Percentiles rank a stretch among this genome's conserved stretches.
Evolutionary conservation across 2,888 invertebrate species (phyloP).

Genomic region (Tridacna gigas): DNA sequence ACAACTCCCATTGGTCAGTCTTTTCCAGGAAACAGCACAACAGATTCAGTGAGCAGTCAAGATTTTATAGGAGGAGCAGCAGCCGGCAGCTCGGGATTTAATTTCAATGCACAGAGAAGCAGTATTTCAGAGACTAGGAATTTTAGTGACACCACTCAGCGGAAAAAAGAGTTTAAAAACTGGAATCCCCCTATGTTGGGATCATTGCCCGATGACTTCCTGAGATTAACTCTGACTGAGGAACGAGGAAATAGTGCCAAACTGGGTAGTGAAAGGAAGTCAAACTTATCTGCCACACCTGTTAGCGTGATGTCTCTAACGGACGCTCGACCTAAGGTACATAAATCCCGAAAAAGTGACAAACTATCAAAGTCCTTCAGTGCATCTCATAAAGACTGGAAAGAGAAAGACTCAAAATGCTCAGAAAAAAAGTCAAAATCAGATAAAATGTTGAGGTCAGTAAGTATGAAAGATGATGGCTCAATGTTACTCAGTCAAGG

Average conservation of each 20-base stretch:
- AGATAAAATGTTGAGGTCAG: conserved; percentile 58
- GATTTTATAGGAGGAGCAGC: conserved; percentile 42
- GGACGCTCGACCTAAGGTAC: conserved; percentile 60
- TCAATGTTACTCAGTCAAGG: conserved; percentile 34
- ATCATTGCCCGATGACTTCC: conserved; percentile 91
- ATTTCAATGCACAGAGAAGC: conserved; percentile 16
- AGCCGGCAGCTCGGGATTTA: conserved; percentile 35
- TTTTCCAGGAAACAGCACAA: conserved; percentile 37
- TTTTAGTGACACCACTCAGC: conserved; percentile 48
- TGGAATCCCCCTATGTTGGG: conserved; percentile 93
- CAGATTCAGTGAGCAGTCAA: conserved; percentile 42
- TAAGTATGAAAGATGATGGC: conserved; percentile 53
- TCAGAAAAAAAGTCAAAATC: conserved; percentile 59
- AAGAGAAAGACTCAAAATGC: conserved; percentile 46
- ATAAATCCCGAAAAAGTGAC: conserved; percentile 62
- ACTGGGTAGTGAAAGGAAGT: conserved; percentile 27
- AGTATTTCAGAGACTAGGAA: conserved; percentile 20
- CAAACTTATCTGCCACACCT: conserved; percentile 44
- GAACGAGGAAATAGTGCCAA: conserved; percentile 37
- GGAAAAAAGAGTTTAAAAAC: conserved; percentile 85
- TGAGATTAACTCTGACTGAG: conserved; percentile 86
- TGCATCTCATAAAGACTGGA: conserved; percentile 47
- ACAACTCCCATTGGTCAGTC: conserved; percentile 69
- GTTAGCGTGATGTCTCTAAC: conserved; percentile 53
- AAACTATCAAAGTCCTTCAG: conserved; percentile 58